Base-by-base conservation (phyloP, 2,797 vertebrate species). In the Hapalemur alaotrensis region DNA sequence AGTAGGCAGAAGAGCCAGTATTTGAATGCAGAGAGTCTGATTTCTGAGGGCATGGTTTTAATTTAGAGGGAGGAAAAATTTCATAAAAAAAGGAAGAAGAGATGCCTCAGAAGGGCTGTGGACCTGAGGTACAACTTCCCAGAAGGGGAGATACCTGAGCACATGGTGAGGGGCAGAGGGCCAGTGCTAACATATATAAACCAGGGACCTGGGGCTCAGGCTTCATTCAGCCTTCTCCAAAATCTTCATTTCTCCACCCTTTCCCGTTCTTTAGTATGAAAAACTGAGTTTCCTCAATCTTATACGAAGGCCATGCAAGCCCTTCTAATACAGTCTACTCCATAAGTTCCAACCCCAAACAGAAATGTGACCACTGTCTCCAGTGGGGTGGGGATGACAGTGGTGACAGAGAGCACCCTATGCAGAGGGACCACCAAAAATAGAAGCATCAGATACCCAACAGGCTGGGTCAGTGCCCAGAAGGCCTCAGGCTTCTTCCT, bases 21-120 rank as follows among this genome's bases (percentile, higher is more conserved):
- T 32, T 15, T 63, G 81, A 82, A 85, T 23, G 30, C 38, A 93
- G 22, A 50, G 22, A 54, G 32, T 69, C 38, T 12, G 22, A 65
- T 57, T 90, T 65, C 82, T n/a, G 61, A 89, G 75, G 8, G 15
- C n/a, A 81, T 14, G 23, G n/a, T 72, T 80, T 57, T 80, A 87
- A 91, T 25, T 95, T 22, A 70, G 80, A 79, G 54, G 38, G 8
- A 61, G 32, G 23, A 50, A 81, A n/a, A 30, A 17, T 72, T 28
- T 59, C 41, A 46, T 3, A 48, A 83, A 38, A 38, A 67, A 65
- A 80, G 18, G n/a, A 52, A 54, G 22, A 35, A 52, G 18, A 32
- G 30, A n/a, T 46, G 17, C 8, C 46, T n/a, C 2, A 17, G 25
- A 89, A 76, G 63, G 23, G 28, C 48, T 61, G 30, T 78, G 32